These are phyloP conservation scores for Kryptolebias ocellatus DNA, from an alignment of 2,797 vertebrate genomes.

Conservation along the genomic window DNA sequence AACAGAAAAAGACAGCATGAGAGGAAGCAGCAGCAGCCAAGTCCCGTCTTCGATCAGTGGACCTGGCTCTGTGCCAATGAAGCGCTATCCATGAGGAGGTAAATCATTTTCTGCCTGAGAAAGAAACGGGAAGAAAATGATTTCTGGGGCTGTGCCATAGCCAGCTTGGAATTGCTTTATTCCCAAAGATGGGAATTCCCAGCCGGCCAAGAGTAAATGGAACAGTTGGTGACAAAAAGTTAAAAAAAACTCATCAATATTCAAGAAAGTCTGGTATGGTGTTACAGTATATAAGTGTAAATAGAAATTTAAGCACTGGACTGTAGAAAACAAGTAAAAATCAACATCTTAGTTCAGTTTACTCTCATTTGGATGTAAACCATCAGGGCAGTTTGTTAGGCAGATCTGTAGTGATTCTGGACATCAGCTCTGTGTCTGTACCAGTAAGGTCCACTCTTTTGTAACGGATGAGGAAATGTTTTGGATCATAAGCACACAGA, in stretches of 20 bases:
- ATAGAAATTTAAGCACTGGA: constrained; percentile 38
- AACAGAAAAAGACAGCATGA: constrained; percentile 30
- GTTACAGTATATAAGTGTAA: constrained; percentile 30
- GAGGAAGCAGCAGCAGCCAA: constrained; percentile 57
- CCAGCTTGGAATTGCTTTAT: constrained; percentile 79
- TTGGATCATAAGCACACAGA: constrained; percentile 1
- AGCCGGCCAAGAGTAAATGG: constrained; percentile 79
- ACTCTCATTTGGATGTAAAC: constrained; percentile 16
- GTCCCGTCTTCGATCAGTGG: constrained; percentile 68
- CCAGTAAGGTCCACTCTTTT: constrained; percentile 34
- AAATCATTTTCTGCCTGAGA: constrained; percentile 83
- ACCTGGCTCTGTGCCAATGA: constrained; percentile 76
- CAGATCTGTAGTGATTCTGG: constrained; percentile 27
- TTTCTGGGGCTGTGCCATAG: constrained; percentile 66
- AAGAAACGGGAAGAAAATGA: constrained; percentile 75
- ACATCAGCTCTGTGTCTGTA: constrained; percentile 21
- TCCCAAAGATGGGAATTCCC: constrained; percentile 81
- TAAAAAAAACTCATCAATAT: constrained; percentile 78
- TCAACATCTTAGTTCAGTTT: constrained; percentile 32
- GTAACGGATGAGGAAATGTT: constrained; percentile 32
- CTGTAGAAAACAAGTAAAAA: constrained; percentile 24
- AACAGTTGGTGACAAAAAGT: constrained; percentile 75
- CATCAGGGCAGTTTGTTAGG: constrained; percentile 21
- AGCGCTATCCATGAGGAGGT: constrained; percentile 72
- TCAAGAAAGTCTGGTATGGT: constrained; percentile 66